Evolutionary conservation across 2,888 invertebrate species (phyloP).

Genomic region (Clitarchus hookeri): DNA sequence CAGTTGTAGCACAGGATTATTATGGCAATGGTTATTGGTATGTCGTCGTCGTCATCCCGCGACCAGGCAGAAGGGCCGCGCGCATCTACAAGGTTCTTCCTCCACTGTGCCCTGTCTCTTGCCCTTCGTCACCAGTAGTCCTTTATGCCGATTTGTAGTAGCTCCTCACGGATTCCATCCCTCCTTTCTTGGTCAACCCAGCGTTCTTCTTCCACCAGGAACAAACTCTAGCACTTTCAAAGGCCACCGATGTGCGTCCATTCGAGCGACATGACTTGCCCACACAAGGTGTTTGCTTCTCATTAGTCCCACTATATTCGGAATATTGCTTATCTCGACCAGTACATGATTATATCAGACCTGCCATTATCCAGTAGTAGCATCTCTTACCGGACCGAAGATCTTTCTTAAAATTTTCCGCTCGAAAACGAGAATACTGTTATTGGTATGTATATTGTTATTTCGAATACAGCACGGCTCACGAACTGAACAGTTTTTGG

Average conservation of each 20-base stretch:
- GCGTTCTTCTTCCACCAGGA: not conserved
- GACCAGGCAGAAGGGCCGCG: too few species aligned
- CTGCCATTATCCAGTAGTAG: not conserved
- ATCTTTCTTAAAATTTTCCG: not conserved
- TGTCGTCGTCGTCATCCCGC: too few species aligned
- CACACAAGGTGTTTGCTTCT: constrained; percentile 10
- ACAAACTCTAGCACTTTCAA: not conserved
- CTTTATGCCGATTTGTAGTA: not conserved
- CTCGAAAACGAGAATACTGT: not conserved
- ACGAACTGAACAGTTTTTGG: too few species aligned
- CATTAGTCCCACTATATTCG: not conserved
- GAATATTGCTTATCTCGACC: not conserved
- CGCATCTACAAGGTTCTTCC: not conserved
- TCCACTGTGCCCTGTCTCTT: not conserved
- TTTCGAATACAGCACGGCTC: too few species aligned
- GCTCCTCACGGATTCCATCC: not conserved
- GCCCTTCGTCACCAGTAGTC: not conserved
- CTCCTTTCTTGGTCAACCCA: not conserved
- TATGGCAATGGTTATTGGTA: too few species aligned
- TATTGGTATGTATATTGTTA: too few species aligned
- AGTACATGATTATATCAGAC: not conserved
- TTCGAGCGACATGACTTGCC: not conserved
- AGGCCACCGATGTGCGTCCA: not conserved
- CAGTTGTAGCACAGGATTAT: too few species aligned
- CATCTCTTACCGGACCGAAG: not conserved